Evolutionary conservation across 2,888 invertebrate genomes (phyloP).

Genomic region (Pachliopta kotzebuea): DNA sequence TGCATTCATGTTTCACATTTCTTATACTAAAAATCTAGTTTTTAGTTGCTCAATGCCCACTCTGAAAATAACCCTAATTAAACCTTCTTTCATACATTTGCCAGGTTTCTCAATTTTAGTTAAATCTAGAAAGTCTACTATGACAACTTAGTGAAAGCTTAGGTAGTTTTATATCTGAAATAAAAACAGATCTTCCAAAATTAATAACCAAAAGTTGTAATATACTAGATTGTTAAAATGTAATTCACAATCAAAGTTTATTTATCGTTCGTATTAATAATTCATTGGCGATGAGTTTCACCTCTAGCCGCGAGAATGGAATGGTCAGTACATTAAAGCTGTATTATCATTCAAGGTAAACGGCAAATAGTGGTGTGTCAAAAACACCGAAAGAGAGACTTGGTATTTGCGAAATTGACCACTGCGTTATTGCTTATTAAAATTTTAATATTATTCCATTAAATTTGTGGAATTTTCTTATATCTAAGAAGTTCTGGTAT

Average conservation of each 20-base stretch:
- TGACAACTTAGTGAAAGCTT: neutral
- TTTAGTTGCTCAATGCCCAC: neutral
- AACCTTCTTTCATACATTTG: neutral
- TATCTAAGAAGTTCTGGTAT: neutral
- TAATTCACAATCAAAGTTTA: neutral
- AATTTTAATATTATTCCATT: conserved; percentile 3
- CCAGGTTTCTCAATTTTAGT: too few species aligned
- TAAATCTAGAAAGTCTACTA: too few species aligned
- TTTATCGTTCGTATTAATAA: neutral
- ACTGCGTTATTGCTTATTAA: conserved; percentile 3
- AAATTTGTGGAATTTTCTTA: neutral
- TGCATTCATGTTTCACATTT: conserved; percentile 6
- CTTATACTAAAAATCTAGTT: conserved; percentile 5
- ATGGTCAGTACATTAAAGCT: conserved; percentile 15
- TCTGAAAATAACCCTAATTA: too few species aligned
- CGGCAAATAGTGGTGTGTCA: conserved; percentile 15
- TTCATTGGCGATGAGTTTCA: conserved; percentile 22
- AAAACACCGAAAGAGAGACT: conserved; percentile 16
- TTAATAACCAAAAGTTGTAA: neutral
- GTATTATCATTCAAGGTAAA: conserved; percentile 27
- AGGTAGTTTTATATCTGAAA: neutral
- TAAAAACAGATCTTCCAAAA: neutral
- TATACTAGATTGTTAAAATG: neutral
- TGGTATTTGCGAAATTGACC: conserved; percentile 16
- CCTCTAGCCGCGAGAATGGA: conserved; percentile 14